Evolutionary conservation across 2,888 invertebrate genomes (phyloP), one percentile per base, ranked within the genome.

Genomic region (Patella caerulea): DNA sequence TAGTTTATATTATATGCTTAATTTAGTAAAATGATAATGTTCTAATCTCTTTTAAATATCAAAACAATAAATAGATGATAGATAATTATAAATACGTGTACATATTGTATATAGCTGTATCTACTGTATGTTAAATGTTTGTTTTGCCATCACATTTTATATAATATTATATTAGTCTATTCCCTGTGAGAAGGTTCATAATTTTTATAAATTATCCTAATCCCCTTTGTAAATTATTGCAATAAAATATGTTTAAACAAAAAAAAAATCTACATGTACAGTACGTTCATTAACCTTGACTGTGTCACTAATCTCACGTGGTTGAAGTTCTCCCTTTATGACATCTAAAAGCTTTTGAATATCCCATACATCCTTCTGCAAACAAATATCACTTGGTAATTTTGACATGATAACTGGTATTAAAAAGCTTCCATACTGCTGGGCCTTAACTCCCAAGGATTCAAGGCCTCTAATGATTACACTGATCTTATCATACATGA

Each of bases 361-460:
- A 19, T 65, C 65, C 65, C 65, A 65, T 9, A 65, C 65, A 19
- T 65, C 19, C 24, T 65, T 65, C n/a, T 72, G 54, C 2, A 72
- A 15, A 17, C 53, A 52, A 53, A 72, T 53, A 15, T 72, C 54
- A n/a, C 15, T 12, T 72, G 72, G 72, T 15, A 72, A 19, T 54
- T 72, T 72, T 4, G 72, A 72, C 72, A 54, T 72, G 72, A 54
- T 72, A 17, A 72, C 72, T 24, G 72, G 72, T 72, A 72, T 72
- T 29, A 72, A 53, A 72, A 72, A 72, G 55, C 72, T 72, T n/a
- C 72, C 54, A 53, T 72, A 72, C 11, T 72, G 72, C 53, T 72
- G 52, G 29, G 72, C 24, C 53, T 53, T 54, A 53, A 72, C n/a
- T 24, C 72, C 72, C 19, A 72, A 53, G 45, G 54, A 53, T 54